Conservation (phyloP, 2,113 vertebrate genomes). For the human (Homo sapiens) region GRCh38 chr6:110150001-110150500, state of each 20-base stretch:
- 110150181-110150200: neutral
- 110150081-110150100: neutral
- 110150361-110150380: neutral
- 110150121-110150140: neutral
- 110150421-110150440: neutral
- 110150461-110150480: neutral
- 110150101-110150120: neutral
- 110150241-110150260: neutral
- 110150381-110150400: neutral
- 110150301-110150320: neutral
- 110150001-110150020: too few relatives aligned
- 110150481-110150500: neutral
- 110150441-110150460: constrained; percentile 9
- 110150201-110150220: neutral
- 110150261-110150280: neutral
- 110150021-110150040: neutral
- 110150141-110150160: neutral
- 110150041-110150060: neutral
- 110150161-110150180: neutral
- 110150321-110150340: neutral
- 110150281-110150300: neutral
- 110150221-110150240: neutral
- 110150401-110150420: neutral
- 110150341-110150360: neutral
- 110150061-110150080: neutral